Evolutionary conservation across 2,797 vertebrate genomes (phyloP), one percentile per base, ranked within the genome.

Genomic region (Peromyscus aztecus): DNA sequence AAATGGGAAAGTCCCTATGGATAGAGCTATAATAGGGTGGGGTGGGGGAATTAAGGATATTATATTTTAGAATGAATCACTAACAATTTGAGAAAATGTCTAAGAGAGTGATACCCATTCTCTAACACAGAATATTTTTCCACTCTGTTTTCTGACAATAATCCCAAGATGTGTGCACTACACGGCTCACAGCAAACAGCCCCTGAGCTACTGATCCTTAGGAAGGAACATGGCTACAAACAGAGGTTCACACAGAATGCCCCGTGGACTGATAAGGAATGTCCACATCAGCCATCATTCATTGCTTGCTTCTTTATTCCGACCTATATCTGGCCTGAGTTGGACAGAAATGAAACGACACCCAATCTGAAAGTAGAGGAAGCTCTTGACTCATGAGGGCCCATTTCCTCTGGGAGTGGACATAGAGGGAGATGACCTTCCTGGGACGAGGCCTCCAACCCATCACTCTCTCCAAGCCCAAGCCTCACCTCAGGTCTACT

Each of bases 401-500:
- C 67, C 37, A 6, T 91, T 81, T 82, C 90, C 89, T 86, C 93
- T 90, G 59, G 8, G 87, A 89, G 89, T 13, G 43, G 77, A 52
- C 1, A 4, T 43, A 46, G 91, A 55, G 65, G 73, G 63, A 81
- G 87, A 55, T 2, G 37, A 34, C 59, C 94, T 94, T 77, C 89
- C 83, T 4, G 0, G 46, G 0, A 63, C 88, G 52, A 63, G 24
- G 46, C 59, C 71, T 92, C 77, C 88, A 40, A 59, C 31, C 95
- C 13, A 2, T 24, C 37, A 21, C 80, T 23, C 43, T 81, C 93
- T 78, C 67, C 1, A 71, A 85, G 97, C 84, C 87, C 61, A 52
- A 93, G 89, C 84, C 95, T 95, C 88, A 93, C 94, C 97, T 97
- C 78, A 71, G 90, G 12, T 27, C 84, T 73, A 1, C 19, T 84